phyloP scores from a whole-genome alignment of 2,797 vertebrate genomes.

The Xerus rutilus region DNA sequence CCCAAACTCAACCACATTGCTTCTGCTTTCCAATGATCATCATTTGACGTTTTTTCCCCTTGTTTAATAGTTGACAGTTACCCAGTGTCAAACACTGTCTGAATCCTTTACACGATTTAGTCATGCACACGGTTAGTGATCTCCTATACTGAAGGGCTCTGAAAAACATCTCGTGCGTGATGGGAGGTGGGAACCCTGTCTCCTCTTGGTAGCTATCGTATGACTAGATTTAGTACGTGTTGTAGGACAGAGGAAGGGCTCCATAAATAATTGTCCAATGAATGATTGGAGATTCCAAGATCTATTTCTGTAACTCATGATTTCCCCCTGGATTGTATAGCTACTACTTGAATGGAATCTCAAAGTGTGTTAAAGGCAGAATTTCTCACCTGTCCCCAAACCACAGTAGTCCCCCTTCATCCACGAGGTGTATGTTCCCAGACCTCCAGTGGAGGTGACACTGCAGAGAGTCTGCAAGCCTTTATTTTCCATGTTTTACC shows the following conservation, averaged over 20 bases:
- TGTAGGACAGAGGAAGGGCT: background rate
- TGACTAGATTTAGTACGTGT: background rate
- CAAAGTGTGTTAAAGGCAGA: background rate
- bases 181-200: background rate
- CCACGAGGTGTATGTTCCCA: background rate
- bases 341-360: background rate
- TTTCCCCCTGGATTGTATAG: background rate
- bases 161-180: background rate
- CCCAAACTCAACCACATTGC: background rate
- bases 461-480: no score
- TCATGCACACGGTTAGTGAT: background rate
- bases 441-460: background rate
- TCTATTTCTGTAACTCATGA: background rate
- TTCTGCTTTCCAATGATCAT: background rate
- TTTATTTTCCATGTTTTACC: background rate
- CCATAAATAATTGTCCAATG: background rate
- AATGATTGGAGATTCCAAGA: background rate
- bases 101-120: background rate
- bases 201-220: background rate
- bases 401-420: background rate
- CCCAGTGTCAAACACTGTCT: background rate
- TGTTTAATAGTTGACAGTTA: background rate
- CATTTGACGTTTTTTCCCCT: background rate
- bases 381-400: background rate
- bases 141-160: background rate